Conservation (phyloP, 2,113 vertebrate species). For the Rutilus rutilus region DNA sequence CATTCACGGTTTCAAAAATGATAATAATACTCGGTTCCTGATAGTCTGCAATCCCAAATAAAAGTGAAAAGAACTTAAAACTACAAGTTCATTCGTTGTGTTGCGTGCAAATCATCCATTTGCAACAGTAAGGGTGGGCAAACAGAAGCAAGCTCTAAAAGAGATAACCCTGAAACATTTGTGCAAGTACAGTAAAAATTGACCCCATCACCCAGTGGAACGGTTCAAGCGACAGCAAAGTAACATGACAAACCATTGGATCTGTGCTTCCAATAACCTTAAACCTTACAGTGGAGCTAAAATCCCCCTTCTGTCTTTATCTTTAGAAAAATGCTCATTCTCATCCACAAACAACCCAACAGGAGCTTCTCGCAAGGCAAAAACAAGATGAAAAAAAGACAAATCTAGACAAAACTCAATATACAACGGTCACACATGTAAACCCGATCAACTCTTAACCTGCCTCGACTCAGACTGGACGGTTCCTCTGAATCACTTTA, state of each 20-base stretch:
- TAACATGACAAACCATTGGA: slow-evolving; percentile 1
- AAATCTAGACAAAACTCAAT: background rate
- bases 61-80: slow-evolving; percentile 18
- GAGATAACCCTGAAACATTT: slow-evolving; percentile 32
- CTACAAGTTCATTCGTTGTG: slow-evolving; percentile 25
- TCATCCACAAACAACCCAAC: background rate
- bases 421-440: slow-evolving; percentile 10
- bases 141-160: slow-evolving; percentile 14
- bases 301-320: background rate
- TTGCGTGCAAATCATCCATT: slow-evolving; percentile 38
- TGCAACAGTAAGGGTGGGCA: background rate
- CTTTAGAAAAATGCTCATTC: background rate
- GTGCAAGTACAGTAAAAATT: slow-evolving; percentile 25
- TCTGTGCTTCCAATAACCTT: background rate
- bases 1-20: slow-evolving; percentile 17
- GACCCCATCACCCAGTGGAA: background rate
- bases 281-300: background rate
- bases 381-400: background rate
- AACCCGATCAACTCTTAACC: slow-evolving; percentile 6
- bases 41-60: slow-evolving; percentile 19
- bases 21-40: slow-evolving; percentile 25
- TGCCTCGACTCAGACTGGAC: background rate
- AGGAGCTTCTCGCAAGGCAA: background rate
- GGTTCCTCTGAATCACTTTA: background rate
- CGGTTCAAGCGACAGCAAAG: background rate